These are phyloP conservation scores for Nycteola revayana DNA, from an alignment of 2,888 invertebrate genomes.

Conservation along the genomic window DNA sequence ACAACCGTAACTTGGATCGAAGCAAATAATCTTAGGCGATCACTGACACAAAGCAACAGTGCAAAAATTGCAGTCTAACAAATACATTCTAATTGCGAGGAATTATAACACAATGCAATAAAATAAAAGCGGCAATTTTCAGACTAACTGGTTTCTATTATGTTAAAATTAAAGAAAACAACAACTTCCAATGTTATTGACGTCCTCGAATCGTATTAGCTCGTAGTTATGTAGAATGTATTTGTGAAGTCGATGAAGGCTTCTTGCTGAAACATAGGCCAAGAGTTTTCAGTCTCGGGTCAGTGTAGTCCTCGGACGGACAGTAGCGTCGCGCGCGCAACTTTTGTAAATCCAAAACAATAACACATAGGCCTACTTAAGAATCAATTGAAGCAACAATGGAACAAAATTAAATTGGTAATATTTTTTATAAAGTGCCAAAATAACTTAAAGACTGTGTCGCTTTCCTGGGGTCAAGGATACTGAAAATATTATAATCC, in stretches of 20 bases:
- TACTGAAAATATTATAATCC: too few relatives aligned
- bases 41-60: too few relatives aligned
- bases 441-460: too few relatives aligned
- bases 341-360: slow-evolving; percentile 1
- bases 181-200: slow-evolving; percentile 11
- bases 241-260: slow-evolving; percentile 38
- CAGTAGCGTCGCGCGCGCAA: slow-evolving; percentile 41
- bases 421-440: too few relatives aligned
- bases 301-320: slow-evolving; percentile 42
- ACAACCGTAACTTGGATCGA: too few relatives aligned
- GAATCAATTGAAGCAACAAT: too few relatives aligned
- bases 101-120: slow-evolving; percentile 7
- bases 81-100: slow-evolving; percentile 10
- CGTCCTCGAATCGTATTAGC: slow-evolving; percentile 31
- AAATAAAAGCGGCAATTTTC: slow-evolving; percentile 14
- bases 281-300: slow-evolving; percentile 33
- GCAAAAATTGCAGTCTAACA: slow-evolving; percentile 3
- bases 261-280: slow-evolving; percentile 36
- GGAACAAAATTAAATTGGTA: too few relatives aligned
- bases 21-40: too few relatives aligned
- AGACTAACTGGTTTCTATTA: slow-evolving; percentile 16
- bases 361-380: too few relatives aligned
- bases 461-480: too few relatives aligned
- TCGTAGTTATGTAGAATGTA: slow-evolving; percentile 33
- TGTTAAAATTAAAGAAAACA: slow-evolving; percentile 16